These are phyloP conservation scores for Drosophila auraria DNA, from an alignment of 1,140 invertebrate species.

Conservation along the genomic window DNA sequence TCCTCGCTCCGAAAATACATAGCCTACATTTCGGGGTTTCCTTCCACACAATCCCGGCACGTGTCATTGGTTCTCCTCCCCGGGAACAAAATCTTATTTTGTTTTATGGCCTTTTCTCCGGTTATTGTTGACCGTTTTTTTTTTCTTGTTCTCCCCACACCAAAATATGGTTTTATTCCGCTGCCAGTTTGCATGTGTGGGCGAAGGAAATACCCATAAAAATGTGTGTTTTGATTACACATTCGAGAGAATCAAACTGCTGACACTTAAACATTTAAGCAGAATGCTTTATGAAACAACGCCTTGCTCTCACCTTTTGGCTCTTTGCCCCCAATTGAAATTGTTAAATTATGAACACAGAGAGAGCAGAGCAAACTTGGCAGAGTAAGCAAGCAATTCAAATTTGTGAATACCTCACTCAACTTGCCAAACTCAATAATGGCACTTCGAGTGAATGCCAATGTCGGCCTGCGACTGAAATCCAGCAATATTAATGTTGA, in stretches of 20 bases:
- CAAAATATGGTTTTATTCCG: conserved; percentile 51
- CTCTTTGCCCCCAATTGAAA: conserved; percentile 5
- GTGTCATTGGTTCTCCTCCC: conserved; percentile 34
- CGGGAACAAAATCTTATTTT: conserved; percentile 62
- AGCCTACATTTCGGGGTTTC: conserved; percentile 28
- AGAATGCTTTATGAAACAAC: not conserved
- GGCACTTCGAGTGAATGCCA: conserved; percentile 40
- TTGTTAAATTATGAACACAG: conserved; percentile 15
- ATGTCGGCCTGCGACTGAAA: conserved; percentile 20
- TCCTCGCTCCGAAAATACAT: conserved; percentile 3
- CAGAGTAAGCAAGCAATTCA: conserved; percentile 23
- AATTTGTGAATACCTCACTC: conserved; percentile 32
- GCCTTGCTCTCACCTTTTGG: not conserved
- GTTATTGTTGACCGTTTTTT: conserved; percentile 28
- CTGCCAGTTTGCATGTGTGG: conserved; percentile 1
- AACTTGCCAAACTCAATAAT: conserved; percentile 48
- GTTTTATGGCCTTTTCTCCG: conserved; percentile 57
- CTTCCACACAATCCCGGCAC: conserved; percentile 28
- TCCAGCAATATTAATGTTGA: conserved; percentile 49
- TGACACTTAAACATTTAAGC: conserved; percentile 22
- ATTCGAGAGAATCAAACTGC: conserved; percentile 28
- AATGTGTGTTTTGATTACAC: conserved; percentile 54
- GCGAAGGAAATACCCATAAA: conserved; percentile 45
- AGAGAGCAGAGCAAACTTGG: conserved; percentile 6
- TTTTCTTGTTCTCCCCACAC: not conserved